Evolutionary conservation across 2,797 vertebrate species (phyloP).

Genomic region (Megalops cyprinoides): DNA sequence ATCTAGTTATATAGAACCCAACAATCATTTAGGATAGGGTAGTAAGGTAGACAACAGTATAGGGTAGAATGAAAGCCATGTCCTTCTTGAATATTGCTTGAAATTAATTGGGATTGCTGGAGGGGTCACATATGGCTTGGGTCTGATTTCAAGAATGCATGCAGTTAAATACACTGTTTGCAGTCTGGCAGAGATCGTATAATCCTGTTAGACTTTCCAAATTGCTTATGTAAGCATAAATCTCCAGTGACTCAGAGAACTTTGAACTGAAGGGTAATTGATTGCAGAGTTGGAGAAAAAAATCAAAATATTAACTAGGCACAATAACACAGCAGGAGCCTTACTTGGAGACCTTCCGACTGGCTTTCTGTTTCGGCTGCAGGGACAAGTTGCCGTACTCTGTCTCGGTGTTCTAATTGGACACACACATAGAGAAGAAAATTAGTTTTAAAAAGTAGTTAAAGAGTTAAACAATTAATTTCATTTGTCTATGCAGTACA

Average conservation of each 20-base stretch:
- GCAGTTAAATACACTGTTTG: background rate
- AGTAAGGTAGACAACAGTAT: background rate
- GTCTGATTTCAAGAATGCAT: background rate
- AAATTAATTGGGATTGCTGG: background rate
- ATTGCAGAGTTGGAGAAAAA: slow-evolving; percentile 41
- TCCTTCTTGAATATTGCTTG: slow-evolving; percentile 25
- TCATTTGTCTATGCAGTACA: too few species aligned
- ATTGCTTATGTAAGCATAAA: slow-evolving; percentile 42
- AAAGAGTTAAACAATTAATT: too few species aligned
- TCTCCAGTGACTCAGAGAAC: slow-evolving; percentile 36
- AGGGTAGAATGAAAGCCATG: background rate
- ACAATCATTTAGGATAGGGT: background rate
- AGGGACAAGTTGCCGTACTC: slow-evolving; percentile 91
- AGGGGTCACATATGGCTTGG: slow-evolving; percentile 9
- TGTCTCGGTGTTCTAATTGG: slow-evolving; percentile 72
- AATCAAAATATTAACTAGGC: slow-evolving; percentile 18
- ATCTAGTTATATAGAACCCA: too few species aligned
- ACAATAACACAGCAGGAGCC: slow-evolving; percentile 36
- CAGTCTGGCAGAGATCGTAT: slow-evolving; percentile 31
- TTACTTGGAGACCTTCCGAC: slow-evolving; percentile 87
- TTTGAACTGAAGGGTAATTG: slow-evolving; percentile 42
- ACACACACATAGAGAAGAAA: slow-evolving; percentile 43
- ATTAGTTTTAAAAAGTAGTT: too few species aligned
- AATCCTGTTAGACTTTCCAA: slow-evolving; percentile 21
- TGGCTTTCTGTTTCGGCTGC: slow-evolving; percentile 74